Evolutionary conservation across 2,113 vertebrate species (phyloP), one percentile per base, ranked within the genome.

Genomic region (Toxotes jaculatrix): DNA sequence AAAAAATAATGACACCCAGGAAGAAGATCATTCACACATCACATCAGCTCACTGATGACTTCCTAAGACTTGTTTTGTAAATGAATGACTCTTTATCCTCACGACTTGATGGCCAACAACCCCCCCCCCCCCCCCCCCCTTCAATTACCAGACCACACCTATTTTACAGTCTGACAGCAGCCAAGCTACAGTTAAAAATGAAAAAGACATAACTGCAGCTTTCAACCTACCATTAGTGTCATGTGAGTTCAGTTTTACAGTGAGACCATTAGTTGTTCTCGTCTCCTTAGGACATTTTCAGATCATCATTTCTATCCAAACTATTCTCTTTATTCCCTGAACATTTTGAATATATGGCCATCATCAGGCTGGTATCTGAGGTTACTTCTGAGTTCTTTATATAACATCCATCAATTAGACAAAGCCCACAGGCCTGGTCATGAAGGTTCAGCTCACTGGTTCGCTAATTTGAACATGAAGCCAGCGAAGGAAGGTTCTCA

Each of bases 1-100:
- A 23, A 13, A 65, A 45, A 43, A 45, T 31, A 31, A 43, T 42
- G 27, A 17, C 42, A 32, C 43, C 16, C 19, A 66, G 63, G 42
- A 66, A 31, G n/a, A 14, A 42, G 34, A 23, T 55, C 66, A 38
- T 38, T 53, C 32, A 45, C 27, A 23, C 47, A 36, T 47, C 12
- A 47, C 12, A 47, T 47, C 12, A 47, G 3, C 23, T 31, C 63
- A 65, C 2, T 67, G 27, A 67, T 49, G 19, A 53, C 7, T 43
- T 14, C 40, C 23, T 10, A 65, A 19, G 40, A 38, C 47, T n/a
- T 53, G 66, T 23, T 69, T 38, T 56, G n/a, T 51, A 70, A 7
- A 56, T 70, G 67, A 70, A 70, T 42, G 19, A 10, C 31, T 67
- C 21, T 55, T 70, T 55, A 53, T 40, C 67, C 55, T 12, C 13